Percentiles rank a stretch among this genome's conserved stretches.
phyloP scores from a whole-genome alignment of 1,140 invertebrate genomes.

The Trissolcus basalis region DNA sequence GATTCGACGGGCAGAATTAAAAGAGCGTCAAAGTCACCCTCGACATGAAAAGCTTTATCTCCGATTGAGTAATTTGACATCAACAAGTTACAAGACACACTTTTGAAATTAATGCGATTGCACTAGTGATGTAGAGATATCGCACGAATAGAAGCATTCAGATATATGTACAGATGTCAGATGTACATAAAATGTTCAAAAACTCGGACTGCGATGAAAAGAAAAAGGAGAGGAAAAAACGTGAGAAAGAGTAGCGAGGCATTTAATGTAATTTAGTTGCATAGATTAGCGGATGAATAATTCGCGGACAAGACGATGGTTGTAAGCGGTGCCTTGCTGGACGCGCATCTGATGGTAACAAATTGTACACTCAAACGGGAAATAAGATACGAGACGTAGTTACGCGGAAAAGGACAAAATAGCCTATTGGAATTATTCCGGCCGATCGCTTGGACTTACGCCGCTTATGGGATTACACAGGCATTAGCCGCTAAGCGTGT shows the following conservation, averaged over 20 bases:
- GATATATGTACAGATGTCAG: conserved; percentile 11
- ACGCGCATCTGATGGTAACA: conserved; percentile 9
- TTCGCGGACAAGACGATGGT: too few species aligned
- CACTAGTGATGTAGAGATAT: conserved; percentile 27
- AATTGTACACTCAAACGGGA: conserved; percentile 32
- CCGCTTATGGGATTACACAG: conserved; percentile 72
- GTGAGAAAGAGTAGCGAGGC: too few species aligned
- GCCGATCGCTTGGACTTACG: conserved; percentile 70
- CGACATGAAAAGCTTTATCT: conserved; percentile 32
- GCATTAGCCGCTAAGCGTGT: conserved; percentile 69
- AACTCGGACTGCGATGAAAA: not conserved
- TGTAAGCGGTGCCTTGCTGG: too few species aligned
- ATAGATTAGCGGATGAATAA: too few species aligned
- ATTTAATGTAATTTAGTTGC: too few species aligned
- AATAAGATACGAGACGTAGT: conserved; percentile 21
- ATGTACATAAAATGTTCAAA: conserved; percentile 5
- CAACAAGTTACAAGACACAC: conserved; percentile 40
- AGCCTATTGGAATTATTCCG: conserved; percentile 70
- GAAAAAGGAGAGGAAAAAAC: conserved; percentile 1
- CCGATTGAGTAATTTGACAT: conserved; percentile 30
- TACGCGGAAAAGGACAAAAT: conserved; percentile 55
- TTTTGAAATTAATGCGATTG: conserved; percentile 52
- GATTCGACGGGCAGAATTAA: conserved; percentile 31
- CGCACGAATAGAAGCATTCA: conserved; percentile 26
- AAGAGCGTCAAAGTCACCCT: conserved; percentile 49